Percentiles rank a stretch among this genome's conserved stretches.
These are phyloP conservation scores for Brachyrhaphis roseni DNA, from an alignment of 2,797 vertebrate genomes.

Conservation along the genomic window DNA sequence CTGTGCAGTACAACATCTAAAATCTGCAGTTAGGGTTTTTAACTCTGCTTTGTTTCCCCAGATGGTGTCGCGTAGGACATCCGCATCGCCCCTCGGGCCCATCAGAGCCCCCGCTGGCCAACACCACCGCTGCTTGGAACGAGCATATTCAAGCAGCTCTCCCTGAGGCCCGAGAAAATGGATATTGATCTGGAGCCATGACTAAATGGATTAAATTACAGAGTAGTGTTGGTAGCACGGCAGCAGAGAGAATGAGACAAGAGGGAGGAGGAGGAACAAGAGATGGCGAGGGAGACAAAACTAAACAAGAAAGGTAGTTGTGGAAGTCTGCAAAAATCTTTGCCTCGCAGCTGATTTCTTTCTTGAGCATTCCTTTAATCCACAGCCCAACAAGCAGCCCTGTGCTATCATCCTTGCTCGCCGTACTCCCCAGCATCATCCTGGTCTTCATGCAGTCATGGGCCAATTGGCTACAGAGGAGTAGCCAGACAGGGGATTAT, in stretches of 20 bases:
- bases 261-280: conserved; percentile 30
- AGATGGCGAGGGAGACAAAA: conserved; percentile 40
- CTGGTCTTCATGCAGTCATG: conserved; percentile 48
- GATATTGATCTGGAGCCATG: conserved; percentile 80
- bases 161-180: conserved; percentile 67
- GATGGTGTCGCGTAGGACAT: conserved; percentile 51
- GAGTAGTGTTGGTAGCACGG: conserved; percentile 63
- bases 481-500: conserved; percentile 57
- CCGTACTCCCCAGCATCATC: conserved; percentile 41
- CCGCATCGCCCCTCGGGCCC: conserved; percentile 55
- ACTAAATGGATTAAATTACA: conserved; percentile 80
- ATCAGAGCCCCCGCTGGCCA: conserved; percentile 65
- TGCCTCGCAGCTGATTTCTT: conserved; percentile 35
- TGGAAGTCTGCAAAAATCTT: conserved; percentile 42
- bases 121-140: conserved; percentile 55
- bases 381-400: conserved; percentile 47
- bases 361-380: conserved; percentile 38
- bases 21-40: background rate
- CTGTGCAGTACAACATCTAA: conserved; percentile 29
- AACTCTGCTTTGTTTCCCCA: conserved; percentile 46
- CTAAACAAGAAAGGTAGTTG: conserved; percentile 12
- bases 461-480: conserved; percentile 63
- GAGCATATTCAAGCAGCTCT: conserved; percentile 61
- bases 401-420: conserved; percentile 41
- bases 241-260: conserved; percentile 45